A percentile compares a stretch with the other conserved stretches of the same genome.
Conservation (phyloP, 2,113 vertebrate species). For the Coturnix japonica region DNA sequence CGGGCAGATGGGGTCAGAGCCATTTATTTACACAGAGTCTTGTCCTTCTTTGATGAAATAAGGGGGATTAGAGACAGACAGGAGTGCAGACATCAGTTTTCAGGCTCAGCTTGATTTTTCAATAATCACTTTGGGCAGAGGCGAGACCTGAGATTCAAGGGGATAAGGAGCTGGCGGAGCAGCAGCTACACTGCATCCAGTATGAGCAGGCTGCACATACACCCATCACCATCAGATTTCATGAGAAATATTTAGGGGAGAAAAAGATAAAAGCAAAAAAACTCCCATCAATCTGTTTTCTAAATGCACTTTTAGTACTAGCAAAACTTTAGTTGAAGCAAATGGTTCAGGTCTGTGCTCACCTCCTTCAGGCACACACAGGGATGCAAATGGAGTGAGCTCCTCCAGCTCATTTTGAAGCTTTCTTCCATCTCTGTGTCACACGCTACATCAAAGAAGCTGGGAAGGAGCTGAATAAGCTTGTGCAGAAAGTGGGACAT, state of each 20-base stretch:
- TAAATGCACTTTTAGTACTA: background rate
- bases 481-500: background rate
- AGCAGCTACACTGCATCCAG: background rate
- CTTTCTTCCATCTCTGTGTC: background rate
- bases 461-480: background rate
- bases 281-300: background rate
- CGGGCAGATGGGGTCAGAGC: background rate
- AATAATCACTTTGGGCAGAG: background rate
- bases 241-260: background rate
- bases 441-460: background rate
- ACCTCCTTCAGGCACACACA: background rate
- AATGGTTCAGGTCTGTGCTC: background rate
- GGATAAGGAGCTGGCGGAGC: background rate
- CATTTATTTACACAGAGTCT: background rate
- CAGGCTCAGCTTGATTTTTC: background rate
- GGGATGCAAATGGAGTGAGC: background rate
- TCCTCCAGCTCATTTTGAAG: background rate
- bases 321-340: background rate
- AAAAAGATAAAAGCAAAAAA: background rate
- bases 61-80: background rate
- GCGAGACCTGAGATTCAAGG: fast-evolving
- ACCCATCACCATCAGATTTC: background rate
- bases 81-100: background rate
- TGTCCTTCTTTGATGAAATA: background rate
- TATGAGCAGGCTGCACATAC: fast-evolving